These are phyloP conservation scores for Drosophila trapezifrons DNA, from an alignment of 1,140 invertebrate species.

Conservation along the genomic window DNA sequence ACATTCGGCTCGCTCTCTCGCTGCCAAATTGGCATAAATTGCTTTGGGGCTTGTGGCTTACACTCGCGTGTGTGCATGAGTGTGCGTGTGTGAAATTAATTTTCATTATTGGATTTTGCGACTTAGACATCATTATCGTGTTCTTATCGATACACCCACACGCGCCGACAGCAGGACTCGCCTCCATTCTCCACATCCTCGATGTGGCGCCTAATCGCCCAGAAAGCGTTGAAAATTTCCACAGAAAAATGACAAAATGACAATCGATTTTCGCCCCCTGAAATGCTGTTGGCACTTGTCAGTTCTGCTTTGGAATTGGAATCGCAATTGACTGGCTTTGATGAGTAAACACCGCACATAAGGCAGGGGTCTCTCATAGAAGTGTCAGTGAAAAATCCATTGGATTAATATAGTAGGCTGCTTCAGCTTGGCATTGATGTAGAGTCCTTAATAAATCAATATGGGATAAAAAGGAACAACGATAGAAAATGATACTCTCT, in stretches of 20 bases:
- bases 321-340: slow-evolving; percentile 4
- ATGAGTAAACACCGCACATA: slow-evolving; percentile 2
- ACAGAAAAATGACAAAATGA: slow-evolving; percentile 47
- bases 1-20: not conserved
- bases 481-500: too few relatives aligned
- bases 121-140: slow-evolving; percentile 78
- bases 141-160: slow-evolving; percentile 63
- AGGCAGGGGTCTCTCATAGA: not conserved
- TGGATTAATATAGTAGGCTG: not conserved
- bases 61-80: not conserved
- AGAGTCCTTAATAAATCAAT: not conserved
- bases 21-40: slow-evolving; percentile 62
- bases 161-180: slow-evolving; percentile 5
- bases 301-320: slow-evolving; percentile 6
- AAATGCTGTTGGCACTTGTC: slow-evolving; percentile 17
- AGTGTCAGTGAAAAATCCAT: not conserved
- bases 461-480: too few relatives aligned
- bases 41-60: slow-evolving; percentile 53
- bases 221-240: slow-evolving; percentile 55
- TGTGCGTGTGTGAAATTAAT: slow-evolving; percentile 66
- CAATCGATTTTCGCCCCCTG: slow-evolving; percentile 61
- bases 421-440: not conserved
- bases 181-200: slow-evolving; percentile 7
- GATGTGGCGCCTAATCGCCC: slow-evolving; percentile 67
- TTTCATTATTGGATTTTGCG: slow-evolving; percentile 80